These are phyloP conservation scores for Pimephales promelas DNA, from an alignment of 2,113 vertebrate species.

Conservation along the genomic window DNA sequence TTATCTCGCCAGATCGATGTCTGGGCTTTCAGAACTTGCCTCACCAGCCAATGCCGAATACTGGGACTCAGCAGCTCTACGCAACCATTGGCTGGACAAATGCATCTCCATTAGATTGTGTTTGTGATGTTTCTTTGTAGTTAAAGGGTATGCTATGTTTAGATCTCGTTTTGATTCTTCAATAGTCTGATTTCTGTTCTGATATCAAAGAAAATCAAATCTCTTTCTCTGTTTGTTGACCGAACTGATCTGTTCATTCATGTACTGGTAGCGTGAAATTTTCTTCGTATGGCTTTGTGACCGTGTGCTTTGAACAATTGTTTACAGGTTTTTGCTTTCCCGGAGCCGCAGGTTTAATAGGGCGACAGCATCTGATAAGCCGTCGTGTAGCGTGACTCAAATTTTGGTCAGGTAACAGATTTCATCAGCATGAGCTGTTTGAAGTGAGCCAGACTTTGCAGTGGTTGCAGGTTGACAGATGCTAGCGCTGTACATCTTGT, in stretches of 20 bases:
- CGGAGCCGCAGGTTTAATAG: slow-evolving; percentile 68
- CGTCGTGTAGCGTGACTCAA: slow-evolving; percentile 57
- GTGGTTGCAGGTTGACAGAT: slow-evolving; percentile 27
- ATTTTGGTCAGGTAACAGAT: slow-evolving; percentile 59
- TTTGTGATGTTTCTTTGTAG: slow-evolving; percentile 15
- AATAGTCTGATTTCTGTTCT: not conserved
- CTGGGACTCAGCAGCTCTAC: slow-evolving; percentile 71
- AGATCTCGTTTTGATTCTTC: not conserved
- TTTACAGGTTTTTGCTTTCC: slow-evolving; percentile 65
- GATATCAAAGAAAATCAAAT: not conserved
- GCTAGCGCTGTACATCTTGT: slow-evolving; percentile 1
- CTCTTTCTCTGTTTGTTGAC: not conserved
- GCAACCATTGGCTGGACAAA: slow-evolving; percentile 62
- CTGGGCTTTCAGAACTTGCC: slow-evolving; percentile 68
- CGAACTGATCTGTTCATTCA: slow-evolving; percentile 40
- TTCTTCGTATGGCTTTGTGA: slow-evolving; percentile 5
- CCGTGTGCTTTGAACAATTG: slow-evolving; percentile 60
- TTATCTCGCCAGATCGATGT: slow-evolving; percentile 79
- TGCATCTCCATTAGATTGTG: slow-evolving; percentile 25
- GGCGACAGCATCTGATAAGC: slow-evolving; percentile 69
- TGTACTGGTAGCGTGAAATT: slow-evolving; percentile 20
- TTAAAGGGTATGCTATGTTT: slow-evolving; percentile 2
- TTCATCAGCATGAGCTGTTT: slow-evolving; percentile 50
- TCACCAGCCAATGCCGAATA: slow-evolving; percentile 66
- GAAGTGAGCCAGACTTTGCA: slow-evolving; percentile 52